Conservation (phyloP, 2,113 vertebrate species). For the Isichthys henryi region DNA sequence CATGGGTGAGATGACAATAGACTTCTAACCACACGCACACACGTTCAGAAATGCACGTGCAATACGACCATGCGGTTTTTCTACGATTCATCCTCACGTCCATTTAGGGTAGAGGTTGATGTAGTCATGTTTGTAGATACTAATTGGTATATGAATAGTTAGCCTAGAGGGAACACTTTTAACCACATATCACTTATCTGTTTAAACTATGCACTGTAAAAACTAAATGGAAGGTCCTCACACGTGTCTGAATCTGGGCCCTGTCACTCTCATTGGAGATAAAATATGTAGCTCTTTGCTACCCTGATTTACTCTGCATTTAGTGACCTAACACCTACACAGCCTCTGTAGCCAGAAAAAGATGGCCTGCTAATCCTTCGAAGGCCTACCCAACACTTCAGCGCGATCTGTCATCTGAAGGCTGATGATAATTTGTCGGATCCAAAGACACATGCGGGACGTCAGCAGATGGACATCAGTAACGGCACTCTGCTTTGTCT, state of each 20-base stretch:
- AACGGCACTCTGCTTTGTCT: conserved; percentile 37
- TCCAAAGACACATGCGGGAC: conserved; percentile 38
- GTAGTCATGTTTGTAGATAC: background rate
- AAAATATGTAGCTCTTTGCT: background rate
- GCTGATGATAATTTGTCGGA: conserved; percentile 38
- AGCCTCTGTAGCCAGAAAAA: conserved; percentile 34
- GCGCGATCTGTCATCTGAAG: conserved; percentile 33
- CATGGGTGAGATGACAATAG: background rate
- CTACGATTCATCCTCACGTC: background rate
- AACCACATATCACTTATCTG: background rate
- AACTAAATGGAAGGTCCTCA: background rate
- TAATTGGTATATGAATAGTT: background rate
- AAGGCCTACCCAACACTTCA: conserved; percentile 29
- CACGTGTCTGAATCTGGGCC: background rate
- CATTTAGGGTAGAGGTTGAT: background rate
- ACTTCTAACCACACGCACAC: background rate
- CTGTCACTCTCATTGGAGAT: background rate
- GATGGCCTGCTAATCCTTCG: conserved; percentile 34
- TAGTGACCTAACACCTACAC: conserved; percentile 6
- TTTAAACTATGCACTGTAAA: background rate
- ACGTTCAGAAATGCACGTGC: background rate
- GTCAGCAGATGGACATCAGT: conserved; percentile 36
- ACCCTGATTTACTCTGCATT: background rate
- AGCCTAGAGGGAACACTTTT: background rate
- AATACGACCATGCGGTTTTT: background rate